Conservation (phyloP, 1,140 invertebrate species). For the Battus philenor region DNA sequence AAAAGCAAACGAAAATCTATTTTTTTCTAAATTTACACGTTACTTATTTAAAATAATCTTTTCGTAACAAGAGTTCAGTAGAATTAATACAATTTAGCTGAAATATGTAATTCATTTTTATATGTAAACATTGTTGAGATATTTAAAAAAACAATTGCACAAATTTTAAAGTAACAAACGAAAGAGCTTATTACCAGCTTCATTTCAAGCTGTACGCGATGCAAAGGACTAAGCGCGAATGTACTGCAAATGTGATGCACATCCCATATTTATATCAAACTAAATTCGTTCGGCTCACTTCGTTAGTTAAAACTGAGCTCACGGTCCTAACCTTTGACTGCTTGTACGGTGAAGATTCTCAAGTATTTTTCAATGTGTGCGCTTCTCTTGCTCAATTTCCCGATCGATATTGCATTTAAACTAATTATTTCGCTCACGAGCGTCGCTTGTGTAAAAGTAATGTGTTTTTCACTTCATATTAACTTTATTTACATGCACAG, state of each 20-base stretch:
- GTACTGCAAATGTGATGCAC: conserved; percentile 27
- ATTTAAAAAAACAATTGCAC: no score
- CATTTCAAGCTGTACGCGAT: conserved; percentile 52
- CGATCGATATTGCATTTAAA: conserved; percentile 54
- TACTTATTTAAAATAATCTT: no score
- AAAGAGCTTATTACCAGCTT: conserved; percentile 53
- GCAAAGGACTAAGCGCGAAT: conserved; percentile 45
- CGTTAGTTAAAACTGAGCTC: conserved; percentile 44
- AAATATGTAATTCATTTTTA: no score
- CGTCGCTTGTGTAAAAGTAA: neutral
- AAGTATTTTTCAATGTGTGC: conserved; percentile 31
- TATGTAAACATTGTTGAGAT: no score
- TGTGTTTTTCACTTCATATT: no score
- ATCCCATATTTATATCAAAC: conserved; percentile 69
- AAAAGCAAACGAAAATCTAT: no score
- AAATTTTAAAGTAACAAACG: neutral
- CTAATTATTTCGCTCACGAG: conserved; percentile 48
- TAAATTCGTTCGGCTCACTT: conserved; percentile 59
- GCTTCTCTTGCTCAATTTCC: conserved; percentile 44
- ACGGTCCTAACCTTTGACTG: conserved; percentile 67
- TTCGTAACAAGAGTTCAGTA: no score
- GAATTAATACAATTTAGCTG: no score
- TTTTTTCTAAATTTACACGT: no score
- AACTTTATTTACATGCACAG: no score
- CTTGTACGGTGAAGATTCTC: conserved; percentile 34